Conservation (phyloP, 1,140 invertebrate species). For the Cheumatopsyche charites region DNA sequence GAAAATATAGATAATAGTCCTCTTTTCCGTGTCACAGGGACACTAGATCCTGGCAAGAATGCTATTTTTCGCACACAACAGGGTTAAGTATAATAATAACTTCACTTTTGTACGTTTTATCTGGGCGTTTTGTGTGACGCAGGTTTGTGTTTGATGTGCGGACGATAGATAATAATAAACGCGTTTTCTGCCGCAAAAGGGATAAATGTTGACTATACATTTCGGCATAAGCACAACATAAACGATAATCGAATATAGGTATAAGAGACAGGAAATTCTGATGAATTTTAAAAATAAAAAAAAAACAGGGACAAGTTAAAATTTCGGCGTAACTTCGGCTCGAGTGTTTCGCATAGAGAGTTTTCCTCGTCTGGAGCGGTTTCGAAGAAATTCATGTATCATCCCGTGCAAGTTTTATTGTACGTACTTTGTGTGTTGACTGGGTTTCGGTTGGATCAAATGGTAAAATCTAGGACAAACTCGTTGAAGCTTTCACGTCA, state of each 20-base stretch:
- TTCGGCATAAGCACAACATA: no score
- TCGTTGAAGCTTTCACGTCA: no score
- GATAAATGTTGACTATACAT: slow-evolving; percentile 10
- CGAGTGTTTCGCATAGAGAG: neutral
- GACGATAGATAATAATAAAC: slow-evolving; percentile 38
- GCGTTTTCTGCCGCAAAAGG: slow-evolving; percentile 23
- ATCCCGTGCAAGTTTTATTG: neutral
- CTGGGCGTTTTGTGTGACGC: slow-evolving; percentile 24
- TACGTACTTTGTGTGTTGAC: neutral
- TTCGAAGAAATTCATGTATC: slow-evolving; percentile 6
- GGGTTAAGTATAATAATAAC: slow-evolving; percentile 35
- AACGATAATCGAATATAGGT: no score
- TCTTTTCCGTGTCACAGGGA: neutral
- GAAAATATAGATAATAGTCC: slow-evolving; percentile 9
- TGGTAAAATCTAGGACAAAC: no score
- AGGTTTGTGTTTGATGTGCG: slow-evolving; percentile 29
- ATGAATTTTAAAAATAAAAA: neutral
- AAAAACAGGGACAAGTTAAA: neutral
- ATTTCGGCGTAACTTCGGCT: neutral
- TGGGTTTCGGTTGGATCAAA: no score
- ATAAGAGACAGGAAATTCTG: no score
- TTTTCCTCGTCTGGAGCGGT: slow-evolving; percentile 12
- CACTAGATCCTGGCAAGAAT: neutral
- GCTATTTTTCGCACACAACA: slow-evolving; percentile 24
- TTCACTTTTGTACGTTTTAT: slow-evolving; percentile 20